Evolutionary conservation across 2,888 invertebrate genomes (phyloP).

Genomic region (Ophion costatus): DNA sequence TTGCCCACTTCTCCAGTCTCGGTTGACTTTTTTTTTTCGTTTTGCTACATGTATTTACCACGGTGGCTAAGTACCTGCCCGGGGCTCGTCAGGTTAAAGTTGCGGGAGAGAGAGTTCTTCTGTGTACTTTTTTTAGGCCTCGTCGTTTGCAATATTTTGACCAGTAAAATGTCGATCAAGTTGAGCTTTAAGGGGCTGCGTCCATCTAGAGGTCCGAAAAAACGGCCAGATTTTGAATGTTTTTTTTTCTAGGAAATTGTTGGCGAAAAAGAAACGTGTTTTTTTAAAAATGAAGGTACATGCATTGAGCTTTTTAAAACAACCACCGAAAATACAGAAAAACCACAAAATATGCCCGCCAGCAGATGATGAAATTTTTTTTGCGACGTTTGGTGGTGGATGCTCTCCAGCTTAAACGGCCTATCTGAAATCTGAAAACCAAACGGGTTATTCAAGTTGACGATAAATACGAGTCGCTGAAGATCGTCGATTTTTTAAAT

Average conservation of each 20-base stretch:
- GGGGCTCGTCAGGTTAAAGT: constrained; percentile 39
- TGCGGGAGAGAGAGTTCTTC: constrained; percentile 1
- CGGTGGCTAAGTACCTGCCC: constrained; percentile 44
- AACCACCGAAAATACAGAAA: too few relatives aligned
- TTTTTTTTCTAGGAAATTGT: background rate
- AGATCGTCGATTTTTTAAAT: too few relatives aligned
- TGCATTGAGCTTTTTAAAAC: too few relatives aligned
- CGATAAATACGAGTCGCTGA: too few relatives aligned
- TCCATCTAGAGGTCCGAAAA: constrained; percentile 15
- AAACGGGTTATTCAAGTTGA: too few relatives aligned
- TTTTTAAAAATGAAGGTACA: too few relatives aligned
- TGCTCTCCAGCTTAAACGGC: too few relatives aligned
- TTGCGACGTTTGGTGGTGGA: too few relatives aligned
- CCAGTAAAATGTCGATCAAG: constrained; percentile 45
- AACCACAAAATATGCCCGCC: too few relatives aligned
- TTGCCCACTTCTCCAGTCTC: constrained; percentile 2
- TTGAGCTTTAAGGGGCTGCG: constrained; percentile 16
- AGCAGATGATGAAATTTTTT: too few relatives aligned
- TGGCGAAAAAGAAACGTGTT: too few relatives aligned
- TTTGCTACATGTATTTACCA: constrained; percentile 1
- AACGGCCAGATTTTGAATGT: constrained; percentile 2
- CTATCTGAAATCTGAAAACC: too few relatives aligned
- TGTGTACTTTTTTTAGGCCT: background rate
- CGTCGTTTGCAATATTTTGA: background rate
- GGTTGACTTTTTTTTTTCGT: background rate